Evolutionary conservation across 2,113 vertebrate species (phyloP), one percentile per base, ranked within the genome.

Genomic region (Cynopterus brachyotis): DNA sequence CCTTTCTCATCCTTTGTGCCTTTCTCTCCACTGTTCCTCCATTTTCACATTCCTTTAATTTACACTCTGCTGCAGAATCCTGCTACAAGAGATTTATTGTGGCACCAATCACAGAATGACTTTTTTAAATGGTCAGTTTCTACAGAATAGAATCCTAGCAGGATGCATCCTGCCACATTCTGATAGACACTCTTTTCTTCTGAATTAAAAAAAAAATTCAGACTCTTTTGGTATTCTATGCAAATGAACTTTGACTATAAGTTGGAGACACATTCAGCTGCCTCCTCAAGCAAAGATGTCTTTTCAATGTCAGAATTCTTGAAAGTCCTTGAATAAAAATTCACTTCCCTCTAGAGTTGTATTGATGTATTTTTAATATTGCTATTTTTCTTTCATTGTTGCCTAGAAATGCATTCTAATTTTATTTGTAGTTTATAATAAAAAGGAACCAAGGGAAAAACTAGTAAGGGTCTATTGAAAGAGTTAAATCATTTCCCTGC

Each of bases 401-500:
- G 83, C 76, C 88, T 35, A 84, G 42, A 70, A 81, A 59, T 75
- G 72, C 57, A 84, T 93, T 93, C 89, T 96, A 91, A 57, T 59
- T 40, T 88, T 87, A 94, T 97, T 96, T 97, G 81, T 86, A 78
- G 89, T 40, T 98, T 97, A 70, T 90, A 96, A 95, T 84, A 85
- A 91, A 91, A 96, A 91, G 82, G 42, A 85, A 87, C 90, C 70
- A 45, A 91, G 26, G 66, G 69, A 73, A 83, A 97, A 95, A 91
- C 72, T 55, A 85, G 50, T 69, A 53, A 97, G 97, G 69, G 45
- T 89, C 73, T 83, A 95, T 91, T n/a, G 73, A 98, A 98, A 98
- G 98, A 97, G 98, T 98, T 98, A 98, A 98, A 45, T 95, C 45
- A 97, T 98, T 97, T 93, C 91, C 97, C 97, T 95, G 97, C 97